Base-by-base conservation (phyloP, 2,797 vertebrate species). In the Lepilemur ruficaudatus region DNA sequence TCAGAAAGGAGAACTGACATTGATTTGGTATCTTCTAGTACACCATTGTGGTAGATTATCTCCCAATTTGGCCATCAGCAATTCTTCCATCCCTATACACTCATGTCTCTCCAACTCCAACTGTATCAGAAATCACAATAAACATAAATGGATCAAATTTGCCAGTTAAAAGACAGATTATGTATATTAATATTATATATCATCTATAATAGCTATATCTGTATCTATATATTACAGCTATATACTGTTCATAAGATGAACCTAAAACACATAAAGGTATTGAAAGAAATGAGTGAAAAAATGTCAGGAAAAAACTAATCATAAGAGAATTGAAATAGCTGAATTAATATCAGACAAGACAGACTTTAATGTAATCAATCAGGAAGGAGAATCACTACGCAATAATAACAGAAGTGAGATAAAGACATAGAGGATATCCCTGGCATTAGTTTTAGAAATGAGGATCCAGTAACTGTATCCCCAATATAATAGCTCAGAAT, bases 241-340 rank as follows among this genome's bases (percentile, higher is more conserved):
- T 17, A 70, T 57, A 30, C 8, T 87, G 7, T 90, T 83, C 18
- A 75, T 7, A 85, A 91, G 15, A 93, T 18, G 20, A 95, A 72
- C 30, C 38, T 76, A 81, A 80, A 84, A 72, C 17, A 91, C 35
- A 41, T 9, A 89, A 92, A 89, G 18, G 50, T 7, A 59, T 55
- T 79, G 67, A 95, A 91, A 89, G 65, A 93, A 93, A 69, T 94
- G 7, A 78, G 35, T 63, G 20, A 41, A 72, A 97, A 93, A 91
- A 78, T 46, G 10, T 57, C 48, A 81, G 59, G n/a, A 20, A 94
- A 94, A 84, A 89, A 52, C 14, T 84, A 89, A 88, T 35, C 10
- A 11, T 76, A 41, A 57, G 22, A 59, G 55, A 81, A 10, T n/a
- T 92, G 9, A 28, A 89, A 48, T 35, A 91, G 28, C 59, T 85